A percentile compares a stretch with the other conserved stretches of the same genome.
phyloP scores from a whole-genome alignment of 2,113 vertebrate genomes.

The Globicephala melas region DNA sequence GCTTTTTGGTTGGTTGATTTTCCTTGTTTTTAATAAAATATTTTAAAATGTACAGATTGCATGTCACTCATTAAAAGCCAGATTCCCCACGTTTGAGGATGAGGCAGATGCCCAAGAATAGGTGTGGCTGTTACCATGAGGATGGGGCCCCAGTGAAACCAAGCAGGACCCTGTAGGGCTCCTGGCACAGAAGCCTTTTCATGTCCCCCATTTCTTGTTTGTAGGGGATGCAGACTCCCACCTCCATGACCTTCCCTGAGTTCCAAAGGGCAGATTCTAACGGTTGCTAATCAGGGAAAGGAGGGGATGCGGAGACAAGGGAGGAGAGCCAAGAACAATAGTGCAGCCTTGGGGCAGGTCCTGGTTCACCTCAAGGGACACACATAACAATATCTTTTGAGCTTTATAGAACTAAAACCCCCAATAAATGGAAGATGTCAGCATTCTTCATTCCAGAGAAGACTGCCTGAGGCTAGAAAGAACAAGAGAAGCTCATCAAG shows the following conservation, averaged over 20 bases:
- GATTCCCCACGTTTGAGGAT: background rate
- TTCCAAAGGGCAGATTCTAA: background rate
- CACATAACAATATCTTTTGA: background rate
- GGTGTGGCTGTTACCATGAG: background rate
- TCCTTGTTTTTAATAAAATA: conserved; percentile 65
- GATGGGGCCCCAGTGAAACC: background rate
- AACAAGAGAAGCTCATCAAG: background rate
- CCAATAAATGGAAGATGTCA: background rate
- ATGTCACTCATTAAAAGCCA: background rate
- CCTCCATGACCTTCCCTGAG: background rate
- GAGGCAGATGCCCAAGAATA: background rate
- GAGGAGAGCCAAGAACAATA: background rate
- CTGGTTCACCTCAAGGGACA: background rate
- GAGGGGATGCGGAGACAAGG: background rate
- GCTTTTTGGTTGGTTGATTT: conserved; percentile 30
- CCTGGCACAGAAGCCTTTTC: background rate
- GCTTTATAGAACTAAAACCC: background rate
- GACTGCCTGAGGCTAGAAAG: background rate
- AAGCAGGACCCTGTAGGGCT: background rate
- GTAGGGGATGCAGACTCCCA: background rate
- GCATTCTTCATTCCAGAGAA: background rate
- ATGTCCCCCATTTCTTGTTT: background rate
- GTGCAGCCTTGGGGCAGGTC: background rate
- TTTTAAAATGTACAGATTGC: background rate
- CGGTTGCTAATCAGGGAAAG: background rate